phyloP scores from a whole-genome alignment of 1,140 invertebrate genomes.

The Cydia fagiglandana region DNA sequence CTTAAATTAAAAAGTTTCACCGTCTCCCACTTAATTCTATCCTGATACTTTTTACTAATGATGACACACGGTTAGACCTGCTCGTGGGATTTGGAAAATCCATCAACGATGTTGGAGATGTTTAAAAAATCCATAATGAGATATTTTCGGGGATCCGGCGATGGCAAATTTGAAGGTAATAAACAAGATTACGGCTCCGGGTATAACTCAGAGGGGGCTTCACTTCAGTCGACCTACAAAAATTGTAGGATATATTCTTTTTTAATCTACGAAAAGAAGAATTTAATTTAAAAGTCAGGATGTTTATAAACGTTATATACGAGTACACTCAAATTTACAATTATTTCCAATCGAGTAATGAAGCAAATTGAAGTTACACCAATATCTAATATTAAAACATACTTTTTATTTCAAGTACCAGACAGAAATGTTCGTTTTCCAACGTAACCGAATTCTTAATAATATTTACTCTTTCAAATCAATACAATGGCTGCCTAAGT shows the following conservation, averaged over 20 bases:
- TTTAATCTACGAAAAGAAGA: background rate
- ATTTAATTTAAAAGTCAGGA: background rate
- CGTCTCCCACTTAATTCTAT: conserved; percentile 53
- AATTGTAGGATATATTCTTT: background rate
- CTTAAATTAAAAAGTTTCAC: conserved; percentile 70
- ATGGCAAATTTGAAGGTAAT: conserved; percentile 34
- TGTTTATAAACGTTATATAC: too few relatives aligned
- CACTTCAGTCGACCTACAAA: conserved; percentile 4
- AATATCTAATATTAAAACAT: too few relatives aligned
- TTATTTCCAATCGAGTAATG: too few relatives aligned
- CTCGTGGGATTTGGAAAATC: conserved; percentile 49
- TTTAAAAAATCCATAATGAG: conserved; percentile 35
- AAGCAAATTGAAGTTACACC: too few relatives aligned
- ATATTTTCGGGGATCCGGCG: conserved; percentile 27
- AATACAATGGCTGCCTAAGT: conserved; percentile 30
- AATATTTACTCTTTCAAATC: conserved; percentile 25
- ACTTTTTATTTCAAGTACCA: background rate
- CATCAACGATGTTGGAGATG: conserved; percentile 38
- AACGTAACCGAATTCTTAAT: background rate
- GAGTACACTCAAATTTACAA: too few relatives aligned
- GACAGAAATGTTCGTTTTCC: background rate
- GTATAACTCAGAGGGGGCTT: conserved; percentile 14
- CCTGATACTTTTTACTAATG: conserved; percentile 59
- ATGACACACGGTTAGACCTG: conserved; percentile 59
- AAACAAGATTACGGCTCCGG: conserved; percentile 29